Percentiles rank a stretch among this genome's conserved stretches.
Conservation (phyloP, 2,888 invertebrate genomes). For the Stomorhina lunata region DNA sequence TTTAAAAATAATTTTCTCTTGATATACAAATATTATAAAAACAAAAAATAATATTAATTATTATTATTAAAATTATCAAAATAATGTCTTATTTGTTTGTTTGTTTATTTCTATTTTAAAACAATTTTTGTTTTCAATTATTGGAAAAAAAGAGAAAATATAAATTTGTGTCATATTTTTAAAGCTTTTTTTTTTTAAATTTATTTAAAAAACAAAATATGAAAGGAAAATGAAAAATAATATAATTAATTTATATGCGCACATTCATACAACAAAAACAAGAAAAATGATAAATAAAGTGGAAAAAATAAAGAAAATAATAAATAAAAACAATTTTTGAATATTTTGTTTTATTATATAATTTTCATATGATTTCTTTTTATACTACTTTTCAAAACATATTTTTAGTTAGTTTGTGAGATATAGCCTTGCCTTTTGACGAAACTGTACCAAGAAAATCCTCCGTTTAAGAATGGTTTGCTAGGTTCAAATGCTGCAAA, state of each 20-base stretch:
- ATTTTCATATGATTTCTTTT: conserved; percentile 13
- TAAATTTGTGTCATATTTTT: conserved; percentile 56
- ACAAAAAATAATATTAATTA: conserved; percentile 10
- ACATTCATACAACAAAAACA: conserved; percentile 67
- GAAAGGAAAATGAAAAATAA: conserved; percentile 50
- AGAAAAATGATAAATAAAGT: conserved; percentile 61
- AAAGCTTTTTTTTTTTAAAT: conserved; percentile 25
- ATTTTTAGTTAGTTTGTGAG: neutral
- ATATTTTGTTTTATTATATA: conserved; percentile 27
- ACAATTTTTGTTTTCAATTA: conserved; percentile 45
- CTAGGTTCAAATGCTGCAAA: too few relatives aligned
- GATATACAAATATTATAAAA: conserved; percentile 9
- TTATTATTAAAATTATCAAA: neutral
- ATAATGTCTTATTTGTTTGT: conserved; percentile 36
- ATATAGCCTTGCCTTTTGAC: too few relatives aligned
- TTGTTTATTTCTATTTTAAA: conserved; percentile 42
- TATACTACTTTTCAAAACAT: too few relatives aligned
- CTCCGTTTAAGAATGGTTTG: too few relatives aligned
- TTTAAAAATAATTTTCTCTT: conserved; percentile 39
- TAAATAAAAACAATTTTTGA: conserved; percentile 34
- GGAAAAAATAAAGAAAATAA: conserved; percentile 60
- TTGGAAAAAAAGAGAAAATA: conserved; percentile 15
- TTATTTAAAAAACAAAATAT: conserved; percentile 27
- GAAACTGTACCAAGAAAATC: too few relatives aligned
- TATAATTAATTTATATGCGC: conserved; percentile 73